Base-by-base conservation (phyloP, 2,113 vertebrate species). In the Noturus placidus region DNA sequence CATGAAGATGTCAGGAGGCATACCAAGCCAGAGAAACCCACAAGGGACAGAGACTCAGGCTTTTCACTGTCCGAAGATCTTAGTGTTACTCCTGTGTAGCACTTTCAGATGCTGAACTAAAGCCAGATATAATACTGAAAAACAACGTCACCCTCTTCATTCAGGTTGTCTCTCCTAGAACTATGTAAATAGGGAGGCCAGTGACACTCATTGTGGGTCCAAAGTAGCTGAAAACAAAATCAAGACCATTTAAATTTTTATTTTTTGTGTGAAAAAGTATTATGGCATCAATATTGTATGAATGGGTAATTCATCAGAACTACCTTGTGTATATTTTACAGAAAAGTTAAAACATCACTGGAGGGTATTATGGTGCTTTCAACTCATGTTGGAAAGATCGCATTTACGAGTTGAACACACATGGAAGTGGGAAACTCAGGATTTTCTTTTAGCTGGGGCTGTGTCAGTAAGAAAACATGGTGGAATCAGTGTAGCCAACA, bases 21-120 rank as follows among this genome's bases (percentile, higher is more conserved):
- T 86, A 83, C 91, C 91, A 96, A 96, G 91, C 90, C 95, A 38
- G 96, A 96, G 91, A 97, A 96, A 88, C 93, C 95, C 9, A 85
- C 88, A 0, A 94, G 96, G 20, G 97, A 98, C 91, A 91, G 97
- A 77, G 97, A 98, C 93, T 96, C 96, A 13, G 97, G 96, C 63
- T 95, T 97, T 86, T 96, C 96, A 78, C 92, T 96, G 90, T 97
- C 96, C 30, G 95, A 96, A 89, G 97, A 97, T 92, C 94, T 97
- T 84, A 97, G 94, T n/a, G 95, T 97, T 88, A 97, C 95, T 27
- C 95, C 96, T 4, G 93, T 97, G 84, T 97, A 95, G 93, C 42
- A 52, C 52, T 11, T 70, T 57, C 19, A 78, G 35, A 82, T 78
- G 46, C 11, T 14, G 42, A 63, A 5, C 56, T 78, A 42, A 59